phyloP scores from a whole-genome alignment of 2,113 vertebrate genomes.

The Bubo bubo region DNA sequence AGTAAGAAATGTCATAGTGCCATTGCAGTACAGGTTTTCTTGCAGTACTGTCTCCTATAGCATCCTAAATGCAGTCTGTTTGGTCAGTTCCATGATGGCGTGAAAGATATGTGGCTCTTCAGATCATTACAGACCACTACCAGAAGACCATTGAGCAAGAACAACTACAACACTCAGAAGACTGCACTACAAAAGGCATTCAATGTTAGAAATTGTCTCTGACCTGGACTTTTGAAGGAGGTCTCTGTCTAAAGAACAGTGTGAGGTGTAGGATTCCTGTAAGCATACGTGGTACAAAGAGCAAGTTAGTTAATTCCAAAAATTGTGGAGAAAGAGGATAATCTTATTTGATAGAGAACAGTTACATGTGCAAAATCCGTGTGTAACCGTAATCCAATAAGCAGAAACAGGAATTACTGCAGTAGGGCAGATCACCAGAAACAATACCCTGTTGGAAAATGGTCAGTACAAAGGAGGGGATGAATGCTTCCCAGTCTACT shows the following conservation, averaged over 20 bases:
- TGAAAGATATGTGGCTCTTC: not conserved
- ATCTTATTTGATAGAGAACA: not conserved
- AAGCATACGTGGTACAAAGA: not conserved
- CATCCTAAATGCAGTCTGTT: not conserved
- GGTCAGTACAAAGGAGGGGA: not conserved
- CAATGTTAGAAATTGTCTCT: not conserved
- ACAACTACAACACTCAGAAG: constrained; percentile 14
- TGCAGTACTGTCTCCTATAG: not conserved
- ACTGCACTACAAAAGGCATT: not conserved
- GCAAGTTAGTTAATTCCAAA: not conserved
- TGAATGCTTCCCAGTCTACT: not conserved
- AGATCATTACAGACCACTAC: not conserved
- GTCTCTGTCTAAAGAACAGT: not conserved
- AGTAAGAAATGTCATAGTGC: not conserved
- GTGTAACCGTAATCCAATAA: not conserved
- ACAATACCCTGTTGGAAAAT: not conserved
- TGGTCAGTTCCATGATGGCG: not conserved
- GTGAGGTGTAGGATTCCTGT: not conserved
- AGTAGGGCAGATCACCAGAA: not conserved
- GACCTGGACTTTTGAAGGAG: not conserved
- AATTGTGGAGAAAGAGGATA: not conserved
- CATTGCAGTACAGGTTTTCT: not conserved
- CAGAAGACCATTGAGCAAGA: not conserved
- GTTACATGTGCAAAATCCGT: not conserved
- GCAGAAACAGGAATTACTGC: not conserved